Percentiles rank a stretch among this genome's conserved stretches.
Conservation (phyloP, 2,797 vertebrate genomes). For the Scolopax bukidnonensis region DNA sequence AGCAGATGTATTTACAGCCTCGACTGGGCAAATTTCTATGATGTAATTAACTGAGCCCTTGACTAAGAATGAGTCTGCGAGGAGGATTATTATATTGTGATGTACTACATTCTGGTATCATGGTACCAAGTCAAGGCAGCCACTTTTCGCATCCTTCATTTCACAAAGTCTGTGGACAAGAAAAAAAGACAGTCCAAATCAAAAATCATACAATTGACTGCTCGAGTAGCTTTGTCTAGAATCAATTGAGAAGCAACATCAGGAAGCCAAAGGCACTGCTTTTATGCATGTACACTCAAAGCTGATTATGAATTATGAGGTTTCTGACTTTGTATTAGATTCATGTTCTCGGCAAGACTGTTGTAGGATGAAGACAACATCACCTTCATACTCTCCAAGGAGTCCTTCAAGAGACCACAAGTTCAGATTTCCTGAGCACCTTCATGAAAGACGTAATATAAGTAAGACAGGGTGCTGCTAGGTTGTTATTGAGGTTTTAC, state of each 20-base stretch:
- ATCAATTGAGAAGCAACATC: not conserved
- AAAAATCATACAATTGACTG: not conserved
- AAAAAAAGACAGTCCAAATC: not conserved
- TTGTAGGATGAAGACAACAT: not conserved
- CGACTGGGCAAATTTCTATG: not conserved
- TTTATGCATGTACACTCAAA: not conserved
- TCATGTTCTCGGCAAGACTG: not conserved
- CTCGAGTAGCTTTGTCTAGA: not conserved
- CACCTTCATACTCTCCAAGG: fast-evolving
- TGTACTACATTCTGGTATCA: not conserved
- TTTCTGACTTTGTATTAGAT: not conserved
- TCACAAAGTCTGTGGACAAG: not conserved
- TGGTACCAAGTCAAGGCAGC: not conserved
- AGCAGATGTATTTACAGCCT: not conserved
- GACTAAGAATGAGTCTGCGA: not conserved
- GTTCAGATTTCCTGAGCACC: not conserved
- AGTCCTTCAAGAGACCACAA: not conserved
- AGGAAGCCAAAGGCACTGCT: not conserved
- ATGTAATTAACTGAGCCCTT: not conserved
- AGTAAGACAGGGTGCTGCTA: not conserved
- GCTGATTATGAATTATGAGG: not conserved
- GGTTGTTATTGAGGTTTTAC: not conserved
- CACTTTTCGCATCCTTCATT: not conserved
- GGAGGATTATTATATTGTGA: not conserved
- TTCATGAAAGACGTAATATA: not conserved